A percentile compares a stretch with the other conserved stretches of the same genome.
Conservation (phyloP, 2,888 invertebrate genomes). For the Emmelina monodactyla region DNA sequence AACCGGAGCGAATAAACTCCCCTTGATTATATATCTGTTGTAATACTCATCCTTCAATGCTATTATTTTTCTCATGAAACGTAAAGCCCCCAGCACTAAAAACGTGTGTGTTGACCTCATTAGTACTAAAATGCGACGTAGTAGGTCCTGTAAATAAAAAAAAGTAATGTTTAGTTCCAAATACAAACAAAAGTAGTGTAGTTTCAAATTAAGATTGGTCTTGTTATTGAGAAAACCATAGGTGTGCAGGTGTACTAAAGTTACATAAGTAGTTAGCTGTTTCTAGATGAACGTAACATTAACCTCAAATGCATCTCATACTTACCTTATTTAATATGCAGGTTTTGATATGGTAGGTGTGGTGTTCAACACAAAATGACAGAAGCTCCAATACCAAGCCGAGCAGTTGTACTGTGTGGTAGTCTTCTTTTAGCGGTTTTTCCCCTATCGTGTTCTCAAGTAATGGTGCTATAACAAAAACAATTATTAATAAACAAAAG, state of each 20-base stretch:
- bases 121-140: constrained; percentile 92
- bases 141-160: constrained; percentile 71
- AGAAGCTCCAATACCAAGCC: constrained; percentile 94
- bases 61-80: constrained; percentile 96
- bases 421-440: constrained; percentile 91
- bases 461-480: constrained; percentile 75
- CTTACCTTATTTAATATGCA: constrained; percentile 89
- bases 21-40: constrained; percentile 93
- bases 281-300: too few species aligned
- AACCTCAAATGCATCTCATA: too few species aligned
- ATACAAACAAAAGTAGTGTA: too few species aligned
- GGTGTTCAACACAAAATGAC: constrained; percentile 99
- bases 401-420: constrained; percentile 94
- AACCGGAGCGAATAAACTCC: constrained; percentile 94
- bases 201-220: too few species aligned
- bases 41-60: constrained; percentile 99
- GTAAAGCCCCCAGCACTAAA: constrained; percentile 93
- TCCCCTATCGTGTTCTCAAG: constrained; percentile 91
- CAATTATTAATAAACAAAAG: constrained; percentile 7
- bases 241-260: too few species aligned
- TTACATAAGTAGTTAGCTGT: too few species aligned
- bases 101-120: constrained; percentile 98
- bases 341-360: constrained; percentile 98
- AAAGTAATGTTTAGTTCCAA: too few species aligned
- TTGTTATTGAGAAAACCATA: too few species aligned